These are phyloP conservation scores for Sclerurus mexicanus DNA, from an alignment of 2,113 vertebrate genomes.

Conservation along the genomic window DNA sequence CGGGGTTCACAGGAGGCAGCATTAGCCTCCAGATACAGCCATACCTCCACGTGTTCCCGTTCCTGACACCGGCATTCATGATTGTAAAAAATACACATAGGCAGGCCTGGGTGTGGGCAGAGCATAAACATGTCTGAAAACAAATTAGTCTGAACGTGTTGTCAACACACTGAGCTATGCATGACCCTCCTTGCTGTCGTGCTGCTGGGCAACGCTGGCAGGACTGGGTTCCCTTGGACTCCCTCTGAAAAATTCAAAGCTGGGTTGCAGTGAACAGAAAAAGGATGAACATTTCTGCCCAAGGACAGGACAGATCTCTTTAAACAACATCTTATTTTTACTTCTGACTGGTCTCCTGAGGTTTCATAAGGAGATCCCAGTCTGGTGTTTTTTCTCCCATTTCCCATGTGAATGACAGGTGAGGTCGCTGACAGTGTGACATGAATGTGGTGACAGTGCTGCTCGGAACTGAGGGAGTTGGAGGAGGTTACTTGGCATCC, in stretches of 20 bases:
- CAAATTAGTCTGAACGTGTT: background rate
- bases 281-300: background rate
- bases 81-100: background rate
- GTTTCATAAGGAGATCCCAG: background rate
- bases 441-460: background rate
- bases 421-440: background rate
- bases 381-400: background rate
- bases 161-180: accelerated
- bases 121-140: background rate
- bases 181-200: background rate
- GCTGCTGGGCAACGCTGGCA: background rate
- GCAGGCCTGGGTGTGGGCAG: conserved; percentile 3
- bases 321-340: background rate
- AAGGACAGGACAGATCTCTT: background rate
- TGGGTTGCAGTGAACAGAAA: background rate
- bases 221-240: background rate
- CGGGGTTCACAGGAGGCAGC: background rate
- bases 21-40: background rate
- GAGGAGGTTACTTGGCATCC: background rate
- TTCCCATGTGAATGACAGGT: background rate
- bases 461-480: background rate
- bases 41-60: background rate
- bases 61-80: background rate
- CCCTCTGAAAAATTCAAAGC: background rate
- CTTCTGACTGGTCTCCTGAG: background rate